Evolutionary conservation across 2,113 vertebrate genomes (phyloP).

Genomic region (Fulmarus glacialis): DNA sequence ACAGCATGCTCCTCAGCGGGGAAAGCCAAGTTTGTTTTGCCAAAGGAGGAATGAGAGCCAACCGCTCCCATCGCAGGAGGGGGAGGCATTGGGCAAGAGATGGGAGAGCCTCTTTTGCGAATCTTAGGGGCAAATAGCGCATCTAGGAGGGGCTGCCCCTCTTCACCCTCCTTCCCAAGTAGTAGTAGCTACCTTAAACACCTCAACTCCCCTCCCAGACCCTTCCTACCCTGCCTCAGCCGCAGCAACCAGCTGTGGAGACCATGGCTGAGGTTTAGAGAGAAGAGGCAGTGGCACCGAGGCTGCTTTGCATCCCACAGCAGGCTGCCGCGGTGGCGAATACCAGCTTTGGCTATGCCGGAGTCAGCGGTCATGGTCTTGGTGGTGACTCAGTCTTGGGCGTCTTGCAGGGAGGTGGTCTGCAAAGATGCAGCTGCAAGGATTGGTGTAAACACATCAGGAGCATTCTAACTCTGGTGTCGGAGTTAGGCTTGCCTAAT

Average conservation of each 20-base stretch:
- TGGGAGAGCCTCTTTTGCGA: neutral
- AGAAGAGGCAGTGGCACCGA: neutral
- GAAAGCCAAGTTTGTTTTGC: neutral
- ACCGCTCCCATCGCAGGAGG: rapidly evolving
- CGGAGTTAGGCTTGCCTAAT: neutral
- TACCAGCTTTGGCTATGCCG: rapidly evolving
- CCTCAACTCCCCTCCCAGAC: rapidly evolving
- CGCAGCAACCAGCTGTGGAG: neutral
- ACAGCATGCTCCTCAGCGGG: neutral
- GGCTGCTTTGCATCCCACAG: neutral
- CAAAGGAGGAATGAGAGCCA: neutral
- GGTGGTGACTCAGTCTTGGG: neutral
- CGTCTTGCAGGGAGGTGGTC: neutral
- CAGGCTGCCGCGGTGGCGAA: rapidly evolving
- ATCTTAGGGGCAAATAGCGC: neutral
- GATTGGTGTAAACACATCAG: neutral
- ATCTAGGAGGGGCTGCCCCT: neutral
- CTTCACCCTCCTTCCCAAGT: neutral
- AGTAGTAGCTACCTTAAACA: neutral
- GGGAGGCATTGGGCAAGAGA: neutral
- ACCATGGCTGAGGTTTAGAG: neutral
- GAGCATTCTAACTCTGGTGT: neutral
- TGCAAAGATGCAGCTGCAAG: neutral
- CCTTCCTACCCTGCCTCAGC: neutral
- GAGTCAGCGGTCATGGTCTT: neutral